A percentile compares a stretch with the other conserved stretches of the same genome.
Evolutionary conservation across 2,797 vertebrate genomes (phyloP).

Genomic region (Alosa sapidissima): DNA sequence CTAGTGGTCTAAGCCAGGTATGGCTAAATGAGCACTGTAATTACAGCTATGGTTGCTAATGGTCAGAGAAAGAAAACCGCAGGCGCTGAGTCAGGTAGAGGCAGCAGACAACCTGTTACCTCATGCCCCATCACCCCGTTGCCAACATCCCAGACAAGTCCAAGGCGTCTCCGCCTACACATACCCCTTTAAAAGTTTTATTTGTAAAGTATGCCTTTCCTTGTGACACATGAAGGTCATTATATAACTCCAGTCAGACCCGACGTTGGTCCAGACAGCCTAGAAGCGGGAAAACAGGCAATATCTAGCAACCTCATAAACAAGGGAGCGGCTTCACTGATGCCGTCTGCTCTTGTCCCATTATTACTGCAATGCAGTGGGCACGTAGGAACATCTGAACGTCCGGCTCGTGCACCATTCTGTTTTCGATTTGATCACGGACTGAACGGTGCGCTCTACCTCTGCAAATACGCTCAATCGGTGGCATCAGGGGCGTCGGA

Average conservation of each 20-base stretch:
- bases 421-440: not conserved
- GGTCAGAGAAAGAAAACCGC: not conserved
- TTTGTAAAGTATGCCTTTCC: constrained; percentile 18
- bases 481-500: too few species aligned
- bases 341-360: not conserved
- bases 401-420: not conserved
- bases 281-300: not conserved
- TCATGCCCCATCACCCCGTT: not conserved
- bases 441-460: too few species aligned
- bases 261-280: not conserved
- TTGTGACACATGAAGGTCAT: constrained; percentile 19
- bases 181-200: not conserved
- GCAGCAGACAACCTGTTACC: not conserved
- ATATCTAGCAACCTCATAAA: constrained; percentile 11
- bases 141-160: not conserved
- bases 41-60: not conserved
- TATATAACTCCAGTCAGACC: constrained; percentile 23
- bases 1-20: too few species aligned
- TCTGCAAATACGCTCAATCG: too few species aligned
- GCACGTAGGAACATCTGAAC: not conserved
- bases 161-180: not conserved
- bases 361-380: not conserved
- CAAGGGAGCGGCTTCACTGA: not conserved
- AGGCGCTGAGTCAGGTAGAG: too few species aligned
- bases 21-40: too few species aligned